A percentile compares a stretch with the other conserved stretches of the same genome.
Conservation (phyloP, 2,797 vertebrate genomes). For the Ciconia nigra region DNA sequence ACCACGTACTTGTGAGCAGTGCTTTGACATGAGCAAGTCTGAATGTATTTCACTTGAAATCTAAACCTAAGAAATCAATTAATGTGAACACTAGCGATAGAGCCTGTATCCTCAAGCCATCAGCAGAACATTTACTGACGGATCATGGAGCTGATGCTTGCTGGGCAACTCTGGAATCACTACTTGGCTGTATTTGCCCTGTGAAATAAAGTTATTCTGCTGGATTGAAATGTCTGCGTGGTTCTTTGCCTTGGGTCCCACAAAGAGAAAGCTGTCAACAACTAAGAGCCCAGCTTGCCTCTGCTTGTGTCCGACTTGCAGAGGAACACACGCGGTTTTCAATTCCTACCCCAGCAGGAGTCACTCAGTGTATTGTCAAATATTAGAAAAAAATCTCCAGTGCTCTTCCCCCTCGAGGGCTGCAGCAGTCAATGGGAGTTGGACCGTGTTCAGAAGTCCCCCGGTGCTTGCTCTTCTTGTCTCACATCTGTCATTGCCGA, state of each 20-base stretch:
- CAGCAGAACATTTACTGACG: not conserved
- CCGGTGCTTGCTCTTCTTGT: not conserved
- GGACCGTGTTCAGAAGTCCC: not conserved
- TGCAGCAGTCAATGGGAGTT: not conserved
- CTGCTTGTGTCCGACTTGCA: not conserved
- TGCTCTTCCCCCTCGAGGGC: not conserved
- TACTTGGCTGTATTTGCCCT: not conserved
- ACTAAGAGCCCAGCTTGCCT: not conserved
- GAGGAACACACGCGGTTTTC: rapidly evolving
- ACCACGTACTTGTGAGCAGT: not conserved
- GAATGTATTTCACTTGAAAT: not conserved
- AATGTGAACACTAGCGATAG: not conserved
- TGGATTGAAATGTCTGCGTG: not conserved
- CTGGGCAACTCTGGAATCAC: not conserved
- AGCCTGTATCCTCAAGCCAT: not conserved
- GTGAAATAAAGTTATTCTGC: conserved; percentile 18
- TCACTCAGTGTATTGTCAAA: not conserved
- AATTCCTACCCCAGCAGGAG: not conserved
- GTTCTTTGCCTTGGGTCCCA: not conserved
- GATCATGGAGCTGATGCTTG: not conserved
- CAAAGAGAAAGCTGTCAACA: not conserved
- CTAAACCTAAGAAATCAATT: not conserved
- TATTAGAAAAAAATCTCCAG: not conserved
- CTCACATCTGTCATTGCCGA: not conserved
- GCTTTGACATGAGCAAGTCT: not conserved